Evolutionary conservation across 2,888 invertebrate genomes (phyloP).

Genomic region (Philonicus albiceps): DNA sequence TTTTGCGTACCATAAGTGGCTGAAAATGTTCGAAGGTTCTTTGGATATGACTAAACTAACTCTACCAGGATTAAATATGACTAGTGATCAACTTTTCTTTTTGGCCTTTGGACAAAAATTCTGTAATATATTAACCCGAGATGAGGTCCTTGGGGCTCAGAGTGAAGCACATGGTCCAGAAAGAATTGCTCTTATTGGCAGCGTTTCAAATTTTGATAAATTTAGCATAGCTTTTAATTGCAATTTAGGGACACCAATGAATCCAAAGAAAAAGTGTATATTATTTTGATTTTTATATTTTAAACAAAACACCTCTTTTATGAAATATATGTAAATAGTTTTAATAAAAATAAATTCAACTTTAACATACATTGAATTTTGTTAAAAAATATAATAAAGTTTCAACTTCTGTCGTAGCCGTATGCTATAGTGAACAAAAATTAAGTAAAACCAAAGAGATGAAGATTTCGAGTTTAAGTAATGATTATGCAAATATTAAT

Average conservation of each 20-base stretch:
- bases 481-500: too few species aligned
- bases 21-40: background rate
- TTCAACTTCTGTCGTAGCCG: too few species aligned
- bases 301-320: background rate
- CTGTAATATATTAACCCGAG: background rate
- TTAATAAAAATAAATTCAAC: too few species aligned
- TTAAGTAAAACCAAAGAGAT: too few species aligned
- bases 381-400: too few species aligned
- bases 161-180: background rate
- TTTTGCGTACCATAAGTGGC: background rate
- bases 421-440: too few species aligned
- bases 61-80: background rate
- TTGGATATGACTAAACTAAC: background rate
- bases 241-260: background rate
- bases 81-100: background rate
- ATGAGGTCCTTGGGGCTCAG: background rate
- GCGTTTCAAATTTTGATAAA: background rate
- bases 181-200: background rate
- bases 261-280: background rate
- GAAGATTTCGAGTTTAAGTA: too few species aligned
- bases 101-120: background rate
- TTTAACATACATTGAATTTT: too few species aligned
- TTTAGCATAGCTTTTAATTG: background rate
- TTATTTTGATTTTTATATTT: background rate
- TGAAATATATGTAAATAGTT: background rate